Evolutionary conservation across 2,113 vertebrate species (phyloP).

Genomic region (Arothron firmamentum): DNA sequence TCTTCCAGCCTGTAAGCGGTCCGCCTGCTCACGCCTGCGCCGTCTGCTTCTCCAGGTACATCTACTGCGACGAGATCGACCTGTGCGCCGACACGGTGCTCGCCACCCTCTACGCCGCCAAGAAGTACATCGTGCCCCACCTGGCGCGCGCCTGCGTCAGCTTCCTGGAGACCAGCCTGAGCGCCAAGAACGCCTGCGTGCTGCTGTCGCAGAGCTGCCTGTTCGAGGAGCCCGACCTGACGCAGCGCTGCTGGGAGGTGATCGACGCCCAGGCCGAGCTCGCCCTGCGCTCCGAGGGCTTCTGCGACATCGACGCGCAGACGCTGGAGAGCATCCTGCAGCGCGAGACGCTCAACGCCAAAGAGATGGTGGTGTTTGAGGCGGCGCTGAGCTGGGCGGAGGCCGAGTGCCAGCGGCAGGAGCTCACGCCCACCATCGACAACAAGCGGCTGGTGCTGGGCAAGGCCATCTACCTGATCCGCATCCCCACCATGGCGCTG

Average conservation of each 20-base stretch:
- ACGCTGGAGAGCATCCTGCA: conserved; percentile 94
- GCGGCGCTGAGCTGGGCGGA: conserved; percentile 94
- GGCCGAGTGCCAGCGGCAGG: conserved; percentile 88
- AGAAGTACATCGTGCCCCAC: conserved; percentile 98
- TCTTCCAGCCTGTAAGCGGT: too few species aligned
- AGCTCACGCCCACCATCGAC: conserved; percentile 81
- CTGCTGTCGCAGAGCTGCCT: conserved; percentile 97
- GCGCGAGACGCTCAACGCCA: conserved; percentile 95
- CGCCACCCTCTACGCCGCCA: conserved; percentile 96
- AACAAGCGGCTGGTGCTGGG: conserved; percentile 90
- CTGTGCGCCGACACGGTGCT: conserved; percentile 93
- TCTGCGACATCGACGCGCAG: conserved; percentile 93
- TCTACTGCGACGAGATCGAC: conserved; percentile 98
- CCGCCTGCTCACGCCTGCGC: not conserved
- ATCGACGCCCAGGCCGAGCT: conserved; percentile 97
- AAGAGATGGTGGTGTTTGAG: conserved; percentile 94
- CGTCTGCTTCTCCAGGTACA: conserved; percentile 76
- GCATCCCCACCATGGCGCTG: conserved; percentile 90
- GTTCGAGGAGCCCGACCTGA: conserved; percentile 96
- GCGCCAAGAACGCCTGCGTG: conserved; percentile 96
- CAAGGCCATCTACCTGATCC: conserved; percentile 94
- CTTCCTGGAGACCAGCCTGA: conserved; percentile 96
- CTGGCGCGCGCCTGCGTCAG: conserved; percentile 92
- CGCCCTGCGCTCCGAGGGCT: conserved; percentile 92
- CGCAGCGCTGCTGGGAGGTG: conserved; percentile 97